Evolutionary conservation across 2,113 vertebrate species (phyloP), one percentile per base, ranked within the genome.

Genomic region (Ibidorhyncha struthersii): DNA sequence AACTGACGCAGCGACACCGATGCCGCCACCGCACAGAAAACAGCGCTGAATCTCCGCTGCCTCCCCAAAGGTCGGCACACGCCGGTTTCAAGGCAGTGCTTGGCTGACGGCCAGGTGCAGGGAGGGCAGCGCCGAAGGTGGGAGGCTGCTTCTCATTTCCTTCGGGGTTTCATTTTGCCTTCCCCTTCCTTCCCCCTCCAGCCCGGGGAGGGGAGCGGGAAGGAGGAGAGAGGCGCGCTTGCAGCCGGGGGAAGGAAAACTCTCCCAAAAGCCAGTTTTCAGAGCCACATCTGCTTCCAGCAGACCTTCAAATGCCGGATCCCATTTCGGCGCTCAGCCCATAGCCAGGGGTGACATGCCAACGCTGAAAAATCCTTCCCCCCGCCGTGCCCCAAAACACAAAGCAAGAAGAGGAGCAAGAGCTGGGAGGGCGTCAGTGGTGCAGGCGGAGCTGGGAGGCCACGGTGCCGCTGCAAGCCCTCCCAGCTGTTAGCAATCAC

Each of bases 401-500:
- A 86, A 65, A 89, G 77, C 86, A 23, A 58, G 56, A 53, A 79
- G 78, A 80, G 27, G 45, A 84, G 88, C 45, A 2, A 52, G 82
- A 67, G 55, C 43, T 12, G 78, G 86, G 86, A 73, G 43, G 34
- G 89, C 40, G 67, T 76, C 69, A 76, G 81, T 9, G 1, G 66
- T 4, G 34, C 79, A 50, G 71, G 65, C 32, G 13, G 91, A 61
- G 91, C 56, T 5, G 56, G 89, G 93, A 92, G 93, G 85, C 85
- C 85, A n/a, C 40, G 43, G 29, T 59, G 89, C 84, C 4, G 43
- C 47, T 3, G 36, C 36, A 25, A 86, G 84, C 81, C 72, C 52
- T 90, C 62, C 89, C 88, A 86, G 93, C 91, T 95, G 93, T 93
- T 95, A 50, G 72, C 85, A 89, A 92, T 89, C 93, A 83, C 30